A percentile compares a stretch with the other conserved stretches of the same genome.
Evolutionary conservation across 1,140 invertebrate species (phyloP).

Genomic region (Whitmania pigra): DNA sequence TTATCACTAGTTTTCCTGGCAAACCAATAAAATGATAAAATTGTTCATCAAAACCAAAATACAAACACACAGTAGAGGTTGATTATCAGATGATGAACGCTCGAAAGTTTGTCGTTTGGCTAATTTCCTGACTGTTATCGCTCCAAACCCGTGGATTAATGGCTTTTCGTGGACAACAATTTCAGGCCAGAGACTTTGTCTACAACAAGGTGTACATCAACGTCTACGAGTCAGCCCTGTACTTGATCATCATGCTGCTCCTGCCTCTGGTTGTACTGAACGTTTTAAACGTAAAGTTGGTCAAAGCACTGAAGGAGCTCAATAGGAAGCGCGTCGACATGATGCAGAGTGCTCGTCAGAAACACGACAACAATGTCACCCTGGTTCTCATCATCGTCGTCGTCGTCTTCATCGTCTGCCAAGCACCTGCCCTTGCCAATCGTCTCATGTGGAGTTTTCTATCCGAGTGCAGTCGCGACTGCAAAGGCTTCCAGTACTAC

Average conservation of each 20-base stretch:
- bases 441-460: constrained; percentile 21
- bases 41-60: no score
- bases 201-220: constrained; percentile 14
- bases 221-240: constrained; percentile 21
- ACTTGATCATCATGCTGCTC: constrained; percentile 23
- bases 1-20: no score
- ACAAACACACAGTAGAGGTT: no score
- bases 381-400: constrained; percentile 25
- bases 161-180: no score
- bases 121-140: no score
- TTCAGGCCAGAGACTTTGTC: background rate
- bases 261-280: constrained; percentile 23
- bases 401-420: constrained; percentile 25
- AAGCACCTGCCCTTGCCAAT: constrained; percentile 23
- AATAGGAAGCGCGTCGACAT: constrained; percentile 21
- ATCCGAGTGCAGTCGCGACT: constrained; percentile 2
- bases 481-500: constrained; percentile 25
- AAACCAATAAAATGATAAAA: no score
- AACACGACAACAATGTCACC: constrained; percentile 26
- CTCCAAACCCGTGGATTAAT: no score
- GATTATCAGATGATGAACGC: no score
- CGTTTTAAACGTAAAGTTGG: constrained; percentile 21
- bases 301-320: constrained; percentile 23
- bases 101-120: no score
- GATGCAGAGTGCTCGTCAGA: constrained; percentile 24